Evolutionary conservation across 30 jellyfish, hydroid and myxozoan species (phyloP).

Genomic region (Hydractinia echinata): DNA sequence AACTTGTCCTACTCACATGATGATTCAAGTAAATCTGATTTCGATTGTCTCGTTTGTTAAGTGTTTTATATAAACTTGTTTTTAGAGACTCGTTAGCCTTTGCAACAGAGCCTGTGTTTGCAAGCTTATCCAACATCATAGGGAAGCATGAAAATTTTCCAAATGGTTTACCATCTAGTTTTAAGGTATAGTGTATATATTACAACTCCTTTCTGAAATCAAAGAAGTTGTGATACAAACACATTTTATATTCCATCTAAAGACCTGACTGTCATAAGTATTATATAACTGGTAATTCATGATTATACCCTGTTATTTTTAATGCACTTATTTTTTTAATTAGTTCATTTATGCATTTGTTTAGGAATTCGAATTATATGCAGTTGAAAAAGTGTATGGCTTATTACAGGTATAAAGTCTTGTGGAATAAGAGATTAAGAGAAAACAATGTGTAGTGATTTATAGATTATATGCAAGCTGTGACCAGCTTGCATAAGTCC

Average conservation of each 20-base stretch:
- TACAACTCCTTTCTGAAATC: not conserved
- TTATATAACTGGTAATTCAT: not conserved
- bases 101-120: constrained; percentile 89
- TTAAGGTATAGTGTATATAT: constrained; percentile 31
- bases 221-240: not conserved
- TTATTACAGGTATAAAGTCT: constrained; percentile 51
- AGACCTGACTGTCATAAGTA: not conserved
- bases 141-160: constrained; percentile 79
- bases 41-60: too few relatives aligned
- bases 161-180: constrained; percentile 38
- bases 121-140: constrained; percentile 69
- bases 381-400: constrained; percentile 82
- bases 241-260: not conserved
- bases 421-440: not conserved
- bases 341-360: not conserved
- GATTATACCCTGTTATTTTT: not conserved
- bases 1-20: too few relatives aligned
- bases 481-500: not conserved
- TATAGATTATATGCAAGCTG: too few relatives aligned
- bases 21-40: too few relatives aligned
- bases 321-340: not conserved
- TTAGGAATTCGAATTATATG: constrained; percentile 65
- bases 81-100: constrained; percentile 87
- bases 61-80: not conserved
- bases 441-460: not conserved